Conservation (phyloP, 2,797 vertebrate species). For the Neosalanx taihuensis region DNA sequence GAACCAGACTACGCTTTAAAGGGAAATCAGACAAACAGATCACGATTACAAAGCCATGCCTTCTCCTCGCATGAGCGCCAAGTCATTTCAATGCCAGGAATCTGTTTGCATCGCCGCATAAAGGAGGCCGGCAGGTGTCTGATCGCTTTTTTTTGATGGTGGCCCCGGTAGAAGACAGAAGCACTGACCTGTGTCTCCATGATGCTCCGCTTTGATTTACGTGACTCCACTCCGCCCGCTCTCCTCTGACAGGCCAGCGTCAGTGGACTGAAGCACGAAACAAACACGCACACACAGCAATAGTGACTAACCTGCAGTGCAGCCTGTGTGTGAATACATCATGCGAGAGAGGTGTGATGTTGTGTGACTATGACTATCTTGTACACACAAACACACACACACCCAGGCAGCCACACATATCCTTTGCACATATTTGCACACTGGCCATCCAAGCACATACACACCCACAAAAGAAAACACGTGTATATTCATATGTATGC, state of each 20-base stretch:
- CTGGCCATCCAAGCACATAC: too few species aligned
- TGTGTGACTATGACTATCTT: too few species aligned
- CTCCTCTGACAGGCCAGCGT: conserved; percentile 76
- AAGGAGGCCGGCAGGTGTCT: background rate
- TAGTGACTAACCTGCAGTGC: background rate
- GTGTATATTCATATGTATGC: background rate
- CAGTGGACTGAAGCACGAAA: conserved; percentile 64
- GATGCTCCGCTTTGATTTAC: conserved; percentile 79
- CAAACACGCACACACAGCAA: conserved; percentile 21
- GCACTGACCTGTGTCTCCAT: conserved; percentile 79
- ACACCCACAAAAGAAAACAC: background rate
- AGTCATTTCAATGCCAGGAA: conserved; percentile 54
- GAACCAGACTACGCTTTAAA: conserved; percentile 16
- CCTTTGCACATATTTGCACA: too few species aligned
- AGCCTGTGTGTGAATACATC: background rate
- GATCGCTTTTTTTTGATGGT: background rate
- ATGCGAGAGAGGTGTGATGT: too few species aligned
- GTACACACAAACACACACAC: too few species aligned
- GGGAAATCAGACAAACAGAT: conserved; percentile 23
- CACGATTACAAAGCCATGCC: conserved; percentile 9
- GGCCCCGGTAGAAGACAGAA: conserved; percentile 39
- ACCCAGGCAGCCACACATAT: background rate
- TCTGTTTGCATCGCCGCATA: conserved; percentile 53
- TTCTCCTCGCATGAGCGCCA: conserved; percentile 34
- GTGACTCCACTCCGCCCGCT: conserved; percentile 65